Base-by-base conservation (phyloP, 2,797 vertebrate genomes). In the Cyclopterus lumpus region DNA sequence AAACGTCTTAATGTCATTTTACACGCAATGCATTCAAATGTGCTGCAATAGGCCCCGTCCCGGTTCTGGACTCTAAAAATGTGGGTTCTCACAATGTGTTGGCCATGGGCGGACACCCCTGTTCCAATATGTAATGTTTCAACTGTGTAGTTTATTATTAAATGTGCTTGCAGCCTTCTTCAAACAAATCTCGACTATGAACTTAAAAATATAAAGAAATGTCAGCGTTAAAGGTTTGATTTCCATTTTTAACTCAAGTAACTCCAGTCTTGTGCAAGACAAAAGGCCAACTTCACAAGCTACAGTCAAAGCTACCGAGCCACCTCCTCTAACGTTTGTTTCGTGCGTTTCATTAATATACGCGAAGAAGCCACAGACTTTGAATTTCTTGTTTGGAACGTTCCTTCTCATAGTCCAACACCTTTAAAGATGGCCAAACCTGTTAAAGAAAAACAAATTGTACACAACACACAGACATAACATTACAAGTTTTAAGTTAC, bases 381-480 rank as follows among this genome's bases (percentile, higher is more conserved):
- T 71, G 71, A 85, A 80, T 80, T 71, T 88, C 87, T 89, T 89
- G 62, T 88, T 86, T 87, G 83, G 89, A 89, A 89, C 85, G 77
- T 85, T 90, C 86, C 87, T 86, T 91, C 79, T 87, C 86, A 87
- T 59, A 82, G 85, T 93, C 90, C 90, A 92, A 90, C 88, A 92
- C 83, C 88, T 89, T 91, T 89, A 83, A 87, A 88, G 91, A 89
- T 77, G 93, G 86, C 86, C 93, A 93, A 90, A 95, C 95, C 95
- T 95, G 95, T 95, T 92, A 94, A 93, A 92, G 87, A 89, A 93
- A 92, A 94, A 91, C 86, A 92, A 95, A 94, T 82, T 86, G 91
- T 88, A 94, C 91, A 95, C 82, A 95, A 91, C 80, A 94, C 83
- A 91, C 88, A 90, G 91, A 90, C 89, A 90, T 60, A 84, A 93